A percentile compares a stretch with the other conserved stretches of the same genome.
Conservation (phyloP, 2,797 vertebrate species). For the Oryzias sinensis region DNA sequence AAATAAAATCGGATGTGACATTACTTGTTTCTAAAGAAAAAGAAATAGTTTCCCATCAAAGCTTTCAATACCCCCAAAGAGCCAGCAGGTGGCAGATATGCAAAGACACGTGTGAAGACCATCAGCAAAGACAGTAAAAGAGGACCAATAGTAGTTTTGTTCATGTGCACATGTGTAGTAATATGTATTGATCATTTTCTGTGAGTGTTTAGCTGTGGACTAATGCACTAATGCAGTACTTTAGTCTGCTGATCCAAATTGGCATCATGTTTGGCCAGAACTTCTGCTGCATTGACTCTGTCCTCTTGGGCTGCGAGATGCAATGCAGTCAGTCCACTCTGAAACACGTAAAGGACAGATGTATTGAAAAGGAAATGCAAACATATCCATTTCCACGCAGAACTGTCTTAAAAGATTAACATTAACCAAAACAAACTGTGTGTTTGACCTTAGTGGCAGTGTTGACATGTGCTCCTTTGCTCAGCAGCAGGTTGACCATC, state of each 20-base stretch:
- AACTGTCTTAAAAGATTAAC: no score
- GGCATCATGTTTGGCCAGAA: slow-evolving; percentile 86
- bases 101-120: neutral
- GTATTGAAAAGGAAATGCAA: no score
- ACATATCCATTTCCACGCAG: no score
- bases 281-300: slow-evolving; percentile 87
- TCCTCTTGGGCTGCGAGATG: slow-evolving; percentile 96
- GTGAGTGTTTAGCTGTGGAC: no score
- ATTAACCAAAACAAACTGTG: slow-evolving; percentile 9
- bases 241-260: slow-evolving; percentile 94
- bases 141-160: no score
- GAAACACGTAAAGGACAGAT: slow-evolving; percentile 30
- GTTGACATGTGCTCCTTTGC: slow-evolving; percentile 88
- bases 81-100: slow-evolving; percentile 31
- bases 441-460: slow-evolving; percentile 89
- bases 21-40: neutral
- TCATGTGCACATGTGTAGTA: no score
- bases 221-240: slow-evolving; percentile 68
- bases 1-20: no score
- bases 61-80: slow-evolving; percentile 7
- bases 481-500: slow-evolving; percentile 90
- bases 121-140: neutral
- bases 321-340: slow-evolving; percentile 90
- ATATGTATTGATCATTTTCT: no score
- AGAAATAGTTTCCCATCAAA: neutral